Base-by-base conservation (phyloP, 2,888 invertebrate genomes). In the Sarcophaga variegata region DNA sequence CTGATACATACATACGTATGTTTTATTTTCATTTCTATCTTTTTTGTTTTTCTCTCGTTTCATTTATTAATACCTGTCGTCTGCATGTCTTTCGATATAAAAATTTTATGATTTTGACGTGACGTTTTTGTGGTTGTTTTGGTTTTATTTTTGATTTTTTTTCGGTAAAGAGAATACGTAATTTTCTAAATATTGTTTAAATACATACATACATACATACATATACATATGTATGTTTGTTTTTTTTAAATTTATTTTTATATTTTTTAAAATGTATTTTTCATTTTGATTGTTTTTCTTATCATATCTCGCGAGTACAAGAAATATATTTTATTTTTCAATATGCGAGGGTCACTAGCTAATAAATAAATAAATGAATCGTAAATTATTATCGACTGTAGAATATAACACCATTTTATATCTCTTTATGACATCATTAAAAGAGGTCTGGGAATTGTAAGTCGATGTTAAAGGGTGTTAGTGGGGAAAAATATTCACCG, bases 151-250 rank as follows among this genome's bases (percentile, higher is more conserved):
- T 27, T 27, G 27, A 4, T 27, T 27, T 27, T 27, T 27, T 37
- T 64, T 49, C 47, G 64, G 66, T 20, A 2, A 47, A 12, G 45
- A 59, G 20, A 64, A 64, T 76, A 76, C 49, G 49, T 76, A 76
- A 76, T 54, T 25, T 74, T 25, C 20, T 49, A 76, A 54, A 27
- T 64, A 76, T 76, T 45, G 90, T 86, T 80, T 88, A 92, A 91
- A 54, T 54, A 54, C 54, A 54, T 54, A 17, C 54, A 54, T 17
- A 17, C 5, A 37, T 2, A 54, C 17, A 54, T 17, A 54, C 54
- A 49, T 3, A 6, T 49, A 49, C 49, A 4, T 49, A 49, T 49
- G 49, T 49, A 49, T 12, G 12, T 12, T 14, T 49, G 49, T 14
- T 54, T 14, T 49, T 49, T 54, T 37, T 10, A 1, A 54, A 14